Percentiles rank a stretch among this genome's conserved stretches.
phyloP scores from a whole-genome alignment of 1,140 invertebrate genomes.

The Manduca sexta region DNA sequence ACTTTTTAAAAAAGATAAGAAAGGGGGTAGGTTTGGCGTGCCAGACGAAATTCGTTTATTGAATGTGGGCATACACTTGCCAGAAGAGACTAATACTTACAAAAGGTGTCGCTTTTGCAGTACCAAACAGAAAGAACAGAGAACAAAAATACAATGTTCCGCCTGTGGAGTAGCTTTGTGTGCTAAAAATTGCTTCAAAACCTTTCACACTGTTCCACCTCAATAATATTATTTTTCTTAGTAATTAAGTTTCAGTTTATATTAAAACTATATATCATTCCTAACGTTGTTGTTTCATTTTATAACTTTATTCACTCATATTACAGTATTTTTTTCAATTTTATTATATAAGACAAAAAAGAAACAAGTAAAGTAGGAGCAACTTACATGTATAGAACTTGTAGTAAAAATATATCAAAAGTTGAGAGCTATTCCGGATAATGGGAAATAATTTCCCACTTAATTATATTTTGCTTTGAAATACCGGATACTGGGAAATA shows the following conservation, averaged over 20 bases:
- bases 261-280: conserved; percentile 9
- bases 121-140: conserved; percentile 26
- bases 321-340: conserved; percentile 6
- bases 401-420: conserved; percentile 22
- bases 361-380: conserved; percentile 22
- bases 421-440: conserved; percentile 9
- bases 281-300: conserved; percentile 15
- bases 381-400: conserved; percentile 26
- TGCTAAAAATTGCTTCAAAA: conserved; percentile 28
- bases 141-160: conserved; percentile 26
- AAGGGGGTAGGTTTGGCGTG: conserved; percentile 18
- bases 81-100: conserved; percentile 23
- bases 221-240: conserved; percentile 13
- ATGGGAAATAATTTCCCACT: conserved; percentile 26
- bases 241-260: conserved; percentile 9
- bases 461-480: conserved; percentile 14
- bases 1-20: conserved; percentile 8
- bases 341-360: conserved; percentile 8
- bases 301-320: conserved; percentile 16
- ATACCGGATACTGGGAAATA: conserved; percentile 32
- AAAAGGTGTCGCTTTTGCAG: conserved; percentile 32
- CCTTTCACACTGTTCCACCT: conserved; percentile 17
- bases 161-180: conserved; percentile 22
- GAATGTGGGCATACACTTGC: conserved; percentile 22
- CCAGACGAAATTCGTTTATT: conserved; percentile 25